Percentiles rank a stretch among this genome's conserved stretches.
Evolutionary conservation across 1,140 invertebrate species (phyloP).

Genomic region (Formica exsecta): DNA sequence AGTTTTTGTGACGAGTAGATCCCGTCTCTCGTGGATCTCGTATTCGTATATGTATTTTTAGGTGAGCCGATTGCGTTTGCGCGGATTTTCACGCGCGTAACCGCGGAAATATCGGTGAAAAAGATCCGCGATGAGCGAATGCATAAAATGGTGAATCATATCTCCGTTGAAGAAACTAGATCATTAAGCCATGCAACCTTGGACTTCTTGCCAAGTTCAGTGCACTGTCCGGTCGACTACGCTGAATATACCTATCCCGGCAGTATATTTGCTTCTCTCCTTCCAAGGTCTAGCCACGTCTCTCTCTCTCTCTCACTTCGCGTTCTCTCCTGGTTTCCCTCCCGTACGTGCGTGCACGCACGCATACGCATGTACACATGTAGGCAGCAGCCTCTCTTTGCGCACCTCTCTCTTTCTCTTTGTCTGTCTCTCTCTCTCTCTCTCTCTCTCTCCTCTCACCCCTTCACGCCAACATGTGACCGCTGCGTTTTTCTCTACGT

Average conservation of each 20-base stretch:
- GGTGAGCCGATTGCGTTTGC: neutral
- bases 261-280: constrained; percentile 63
- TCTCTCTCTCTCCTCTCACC: constrained; percentile 21
- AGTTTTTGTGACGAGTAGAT: neutral
- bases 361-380: constrained; percentile 2
- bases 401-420: constrained; percentile 1
- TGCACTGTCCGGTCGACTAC: constrained; percentile 79
- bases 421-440: constrained; percentile 9
- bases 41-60: neutral
- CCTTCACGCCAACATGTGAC: constrained; percentile 28
- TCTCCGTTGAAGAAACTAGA: constrained; percentile 82
- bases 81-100: neutral
- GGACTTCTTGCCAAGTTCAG: constrained; percentile 85
- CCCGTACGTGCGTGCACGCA: constrained; percentile 29
- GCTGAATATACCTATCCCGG: constrained; percentile 72
- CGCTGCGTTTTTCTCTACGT: constrained; percentile 66
- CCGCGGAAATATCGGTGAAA: constrained; percentile 25
- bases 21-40: neutral
- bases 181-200: constrained; percentile 84
- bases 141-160: constrained; percentile 81
- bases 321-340: constrained; percentile 24
- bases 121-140: constrained; percentile 66
- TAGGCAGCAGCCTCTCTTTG: constrained; percentile 3
- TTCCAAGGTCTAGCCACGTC: constrained; percentile 5
- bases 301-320: constrained; percentile 27